Evolutionary conservation across 2,797 vertebrate species (phyloP).

Genomic region (Platalea minor): DNA sequence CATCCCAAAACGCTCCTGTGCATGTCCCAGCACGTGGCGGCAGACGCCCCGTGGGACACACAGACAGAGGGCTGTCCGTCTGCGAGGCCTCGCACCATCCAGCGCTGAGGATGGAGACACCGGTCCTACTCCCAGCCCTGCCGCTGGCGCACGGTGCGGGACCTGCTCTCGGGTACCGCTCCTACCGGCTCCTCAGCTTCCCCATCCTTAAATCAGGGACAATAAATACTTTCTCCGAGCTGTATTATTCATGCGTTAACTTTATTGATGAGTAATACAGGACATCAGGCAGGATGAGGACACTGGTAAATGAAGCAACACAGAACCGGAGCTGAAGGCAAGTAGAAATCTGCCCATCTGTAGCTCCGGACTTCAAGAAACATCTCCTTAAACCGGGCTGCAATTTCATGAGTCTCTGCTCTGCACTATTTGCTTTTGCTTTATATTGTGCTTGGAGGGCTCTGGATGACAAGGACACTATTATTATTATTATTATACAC

Average conservation of each 20-base stretch:
- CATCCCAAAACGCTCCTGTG: neutral
- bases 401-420: neutral
- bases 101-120: neutral
- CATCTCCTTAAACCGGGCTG: rapidly evolving
- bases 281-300: neutral
- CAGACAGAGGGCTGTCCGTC: neutral
- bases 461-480: neutral
- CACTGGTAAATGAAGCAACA: neutral
- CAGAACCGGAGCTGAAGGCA: neutral
- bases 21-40: rapidly evolving
- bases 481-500: neutral
- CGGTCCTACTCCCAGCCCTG: neutral
- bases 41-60: rapidly evolving
- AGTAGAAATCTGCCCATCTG: neutral
- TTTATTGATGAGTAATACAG: neutral
- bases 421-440: neutral
- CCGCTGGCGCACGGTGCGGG: rapidly evolving
- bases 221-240: neutral
- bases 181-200: neutral
- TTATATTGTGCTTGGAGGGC: neutral
- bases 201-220: neutral
- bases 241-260: neutral
- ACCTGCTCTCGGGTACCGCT: neutral
- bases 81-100: rapidly evolving
- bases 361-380: neutral